These are phyloP conservation scores for Lagorchestes hirsutus DNA, from an alignment of 2,797 vertebrate genomes.

Conservation along the genomic window DNA sequence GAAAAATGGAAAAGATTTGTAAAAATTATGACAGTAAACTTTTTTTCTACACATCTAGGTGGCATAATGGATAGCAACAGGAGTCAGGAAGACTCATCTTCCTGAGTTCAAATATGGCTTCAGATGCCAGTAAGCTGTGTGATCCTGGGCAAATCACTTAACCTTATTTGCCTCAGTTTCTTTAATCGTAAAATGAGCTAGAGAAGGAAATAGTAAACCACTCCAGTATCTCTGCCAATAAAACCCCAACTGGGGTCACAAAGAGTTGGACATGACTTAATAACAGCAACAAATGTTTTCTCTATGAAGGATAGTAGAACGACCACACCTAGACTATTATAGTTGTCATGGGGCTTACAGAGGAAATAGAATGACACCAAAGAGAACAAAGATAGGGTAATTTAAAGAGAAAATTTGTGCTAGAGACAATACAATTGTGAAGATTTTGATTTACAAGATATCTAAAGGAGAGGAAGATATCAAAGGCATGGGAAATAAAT, in stretches of 20 bases:
- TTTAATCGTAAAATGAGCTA: background rate
- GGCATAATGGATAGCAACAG: background rate
- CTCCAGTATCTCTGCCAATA: background rate
- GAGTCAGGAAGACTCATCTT: background rate
- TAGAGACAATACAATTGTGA: background rate
- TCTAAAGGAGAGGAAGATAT: background rate
- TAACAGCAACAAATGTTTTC: background rate
- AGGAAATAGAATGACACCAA: background rate
- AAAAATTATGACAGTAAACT: background rate
- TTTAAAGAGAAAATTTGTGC: background rate
- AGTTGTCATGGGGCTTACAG: background rate
- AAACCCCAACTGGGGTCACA: background rate
- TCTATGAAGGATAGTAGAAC: background rate
- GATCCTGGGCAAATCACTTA: background rate
- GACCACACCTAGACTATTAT: background rate
- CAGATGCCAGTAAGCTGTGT: background rate
- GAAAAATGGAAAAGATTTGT: constrained; percentile 1
- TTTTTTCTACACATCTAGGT: background rate
- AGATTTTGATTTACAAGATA: background rate
- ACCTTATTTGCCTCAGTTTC: background rate
- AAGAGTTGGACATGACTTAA: background rate
- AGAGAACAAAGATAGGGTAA: background rate
- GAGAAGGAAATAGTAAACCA: background rate
- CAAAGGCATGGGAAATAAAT: background rate
- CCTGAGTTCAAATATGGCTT: background rate